phyloP scores from a whole-genome alignment of 2,797 vertebrate species.

The Lycodopsis pacificus region DNA sequence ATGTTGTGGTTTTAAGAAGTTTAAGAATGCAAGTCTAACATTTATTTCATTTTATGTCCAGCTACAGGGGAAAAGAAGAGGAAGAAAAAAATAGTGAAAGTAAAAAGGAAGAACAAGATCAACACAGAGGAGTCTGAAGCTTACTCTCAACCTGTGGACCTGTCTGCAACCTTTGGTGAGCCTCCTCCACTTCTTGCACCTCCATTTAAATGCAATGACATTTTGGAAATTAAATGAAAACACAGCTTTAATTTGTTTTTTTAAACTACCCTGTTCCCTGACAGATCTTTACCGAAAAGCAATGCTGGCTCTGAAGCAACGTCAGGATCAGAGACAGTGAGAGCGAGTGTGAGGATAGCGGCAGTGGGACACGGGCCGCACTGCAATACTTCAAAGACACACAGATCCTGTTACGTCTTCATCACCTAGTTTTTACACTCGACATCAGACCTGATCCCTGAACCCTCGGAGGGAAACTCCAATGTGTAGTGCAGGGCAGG shows the following conservation, averaged over 20 bases:
- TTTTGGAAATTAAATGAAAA: conserved; percentile 48
- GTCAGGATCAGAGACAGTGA: conserved; percentile 80
- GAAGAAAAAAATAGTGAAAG: conserved; percentile 78
- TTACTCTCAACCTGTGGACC: conserved; percentile 75
- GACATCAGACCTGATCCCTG: conserved; percentile 39
- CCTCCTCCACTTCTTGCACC: conserved; percentile 31
- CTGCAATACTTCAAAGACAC: conserved; percentile 13
- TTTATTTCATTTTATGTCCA: conserved; percentile 30
- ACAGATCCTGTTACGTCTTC: conserved; percentile 7
- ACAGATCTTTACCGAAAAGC: conserved; percentile 90
- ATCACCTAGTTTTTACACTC: background rate
- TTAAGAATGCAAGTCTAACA: conserved; percentile 3
- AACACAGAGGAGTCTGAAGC: conserved; percentile 81
- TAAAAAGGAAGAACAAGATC: conserved; percentile 85
- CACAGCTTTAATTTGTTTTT: background rate
- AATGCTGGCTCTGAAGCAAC: conserved; percentile 87
- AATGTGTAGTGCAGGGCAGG: conserved; percentile 61
- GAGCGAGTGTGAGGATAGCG: conserved; percentile 39
- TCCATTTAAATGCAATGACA: conserved; percentile 29
- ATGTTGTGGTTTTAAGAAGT: background rate
- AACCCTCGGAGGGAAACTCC: conserved; percentile 48
- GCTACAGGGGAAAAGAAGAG: conserved; percentile 73
- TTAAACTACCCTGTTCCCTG: conserved; percentile 63
- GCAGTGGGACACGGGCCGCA: background rate
- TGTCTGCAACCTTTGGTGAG: conserved; percentile 86